These are phyloP conservation scores for Drosophila neutralis DNA, from an alignment of 2,888 invertebrate species.

Conservation along the genomic window DNA sequence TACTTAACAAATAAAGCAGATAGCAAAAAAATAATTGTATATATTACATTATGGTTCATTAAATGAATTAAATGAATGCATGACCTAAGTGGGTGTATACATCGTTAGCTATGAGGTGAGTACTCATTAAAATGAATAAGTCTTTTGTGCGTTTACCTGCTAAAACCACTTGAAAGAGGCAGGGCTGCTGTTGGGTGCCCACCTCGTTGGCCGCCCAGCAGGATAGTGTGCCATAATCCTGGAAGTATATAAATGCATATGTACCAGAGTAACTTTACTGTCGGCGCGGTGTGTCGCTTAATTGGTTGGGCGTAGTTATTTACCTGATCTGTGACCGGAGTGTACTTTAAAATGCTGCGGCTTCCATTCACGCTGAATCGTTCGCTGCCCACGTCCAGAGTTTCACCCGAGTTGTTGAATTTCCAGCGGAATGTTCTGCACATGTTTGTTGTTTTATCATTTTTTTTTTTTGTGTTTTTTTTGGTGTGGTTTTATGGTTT, in stretches of 20 bases:
- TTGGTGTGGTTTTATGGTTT: constrained; percentile 11
- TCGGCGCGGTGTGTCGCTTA: constrained; percentile 22
- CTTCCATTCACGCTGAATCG: constrained; percentile 92
- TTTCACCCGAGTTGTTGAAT: constrained; percentile 97
- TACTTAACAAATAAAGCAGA: background rate
- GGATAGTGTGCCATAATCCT: constrained; percentile 94
- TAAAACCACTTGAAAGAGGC: constrained; percentile 94
- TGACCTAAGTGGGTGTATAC: background rate
- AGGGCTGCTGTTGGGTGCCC: constrained; percentile 92
- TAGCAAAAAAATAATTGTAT: background rate
- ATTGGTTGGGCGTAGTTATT: constrained; percentile 51
- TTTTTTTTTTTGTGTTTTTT: constrained; percentile 9
- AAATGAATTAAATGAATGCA: background rate
- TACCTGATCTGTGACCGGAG: constrained; percentile 87
- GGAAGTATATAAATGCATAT: constrained; percentile 42
- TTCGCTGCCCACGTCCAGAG: constrained; percentile 92
- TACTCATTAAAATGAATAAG: constrained; percentile 3
- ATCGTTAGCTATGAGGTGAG: background rate
- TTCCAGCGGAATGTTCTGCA: constrained; percentile 94
- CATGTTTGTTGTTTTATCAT: constrained; percentile 27
- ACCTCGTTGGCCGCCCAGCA: constrained; percentile 94
- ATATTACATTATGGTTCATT: background rate
- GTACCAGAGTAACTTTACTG: background rate
- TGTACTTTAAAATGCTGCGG: constrained; percentile 89
- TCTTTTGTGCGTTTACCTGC: constrained; percentile 88